Evolutionary conservation across 2,888 invertebrate genomes (phyloP).

Genomic region (Drosophila macrospina): DNA sequence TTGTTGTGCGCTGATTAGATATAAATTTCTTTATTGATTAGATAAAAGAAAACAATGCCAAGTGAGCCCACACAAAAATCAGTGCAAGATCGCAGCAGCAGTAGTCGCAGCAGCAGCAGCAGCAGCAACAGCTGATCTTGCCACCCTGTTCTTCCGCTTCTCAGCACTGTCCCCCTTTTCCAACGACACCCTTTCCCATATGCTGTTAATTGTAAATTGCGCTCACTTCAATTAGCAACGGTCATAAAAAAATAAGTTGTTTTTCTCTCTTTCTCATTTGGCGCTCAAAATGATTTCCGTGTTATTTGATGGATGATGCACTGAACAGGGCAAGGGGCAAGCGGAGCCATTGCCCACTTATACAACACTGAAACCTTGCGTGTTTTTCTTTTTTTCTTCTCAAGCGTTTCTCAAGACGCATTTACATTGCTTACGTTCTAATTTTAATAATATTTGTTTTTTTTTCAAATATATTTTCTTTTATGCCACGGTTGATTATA

Average conservation of each 20-base stretch:
- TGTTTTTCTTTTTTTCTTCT: neutral
- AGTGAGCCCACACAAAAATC: slow-evolving; percentile 48
- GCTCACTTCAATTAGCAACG: slow-evolving; percentile 73
- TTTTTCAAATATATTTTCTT: neutral
- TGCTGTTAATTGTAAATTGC: slow-evolving; percentile 65
- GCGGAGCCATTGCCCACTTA: neutral
- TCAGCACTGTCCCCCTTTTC: neutral
- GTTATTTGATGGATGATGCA: slow-evolving; percentile 4
- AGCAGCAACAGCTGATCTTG: slow-evolving; percentile 14
- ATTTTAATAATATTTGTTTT: no score
- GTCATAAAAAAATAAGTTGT: slow-evolving; percentile 59
- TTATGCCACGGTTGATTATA: neutral
- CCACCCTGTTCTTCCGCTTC: slow-evolving; percentile 1
- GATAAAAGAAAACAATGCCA: slow-evolving; percentile 64
- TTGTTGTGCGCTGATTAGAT: slow-evolving; percentile 75
- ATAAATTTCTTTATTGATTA: slow-evolving; percentile 82
- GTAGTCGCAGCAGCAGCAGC: no score
- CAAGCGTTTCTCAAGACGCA: slow-evolving; percentile 1
- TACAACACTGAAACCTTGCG: neutral
- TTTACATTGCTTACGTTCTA: neutral
- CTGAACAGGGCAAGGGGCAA: neutral
- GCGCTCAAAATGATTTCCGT: slow-evolving; percentile 68
- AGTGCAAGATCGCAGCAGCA: slow-evolving; percentile 45
- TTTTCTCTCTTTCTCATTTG: slow-evolving; percentile 44
- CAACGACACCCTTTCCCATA: no score